A percentile compares a stretch with the other conserved stretches of the same genome.
These are phyloP conservation scores for Steatocranus sp. DNA, from an alignment of 2,797 vertebrate species.

Conservation along the genomic window DNA sequence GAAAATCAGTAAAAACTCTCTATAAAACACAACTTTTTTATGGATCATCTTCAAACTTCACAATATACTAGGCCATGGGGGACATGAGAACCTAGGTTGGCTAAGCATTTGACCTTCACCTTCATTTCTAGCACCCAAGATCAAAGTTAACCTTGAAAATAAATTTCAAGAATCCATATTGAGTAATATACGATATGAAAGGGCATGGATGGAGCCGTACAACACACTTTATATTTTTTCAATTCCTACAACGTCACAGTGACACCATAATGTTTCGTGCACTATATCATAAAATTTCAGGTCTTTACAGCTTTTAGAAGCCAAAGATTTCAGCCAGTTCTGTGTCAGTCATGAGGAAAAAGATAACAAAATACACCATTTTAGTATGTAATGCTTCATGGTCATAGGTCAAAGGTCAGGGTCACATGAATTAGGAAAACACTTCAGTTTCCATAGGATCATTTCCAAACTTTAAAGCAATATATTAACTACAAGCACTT, in stretches of 20 bases:
- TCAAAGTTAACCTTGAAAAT: background rate
- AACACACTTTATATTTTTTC: background rate
- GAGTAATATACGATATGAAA: background rate
- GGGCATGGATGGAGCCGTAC: background rate
- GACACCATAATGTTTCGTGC: background rate
- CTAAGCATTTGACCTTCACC: background rate
- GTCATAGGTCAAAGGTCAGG: background rate
- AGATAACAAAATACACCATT: background rate
- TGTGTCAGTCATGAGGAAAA: background rate
- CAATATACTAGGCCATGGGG: background rate
- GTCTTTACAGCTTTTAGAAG: background rate
- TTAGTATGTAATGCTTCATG: background rate
- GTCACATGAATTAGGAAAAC: background rate
- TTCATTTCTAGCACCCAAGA: accelerated
- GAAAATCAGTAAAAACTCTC: background rate
- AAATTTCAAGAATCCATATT: background rate
- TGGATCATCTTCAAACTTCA: background rate
- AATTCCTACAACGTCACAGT: background rate
- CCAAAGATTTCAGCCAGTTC: background rate
- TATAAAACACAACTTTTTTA: background rate
- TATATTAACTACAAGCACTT: background rate
- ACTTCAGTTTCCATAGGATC: background rate
- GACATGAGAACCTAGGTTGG: background rate
- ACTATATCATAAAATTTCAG: background rate
- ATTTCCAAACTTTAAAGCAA: background rate